Conservation (phyloP, 1,140 invertebrate genomes). For the Megalonaias nervosa region DNA sequence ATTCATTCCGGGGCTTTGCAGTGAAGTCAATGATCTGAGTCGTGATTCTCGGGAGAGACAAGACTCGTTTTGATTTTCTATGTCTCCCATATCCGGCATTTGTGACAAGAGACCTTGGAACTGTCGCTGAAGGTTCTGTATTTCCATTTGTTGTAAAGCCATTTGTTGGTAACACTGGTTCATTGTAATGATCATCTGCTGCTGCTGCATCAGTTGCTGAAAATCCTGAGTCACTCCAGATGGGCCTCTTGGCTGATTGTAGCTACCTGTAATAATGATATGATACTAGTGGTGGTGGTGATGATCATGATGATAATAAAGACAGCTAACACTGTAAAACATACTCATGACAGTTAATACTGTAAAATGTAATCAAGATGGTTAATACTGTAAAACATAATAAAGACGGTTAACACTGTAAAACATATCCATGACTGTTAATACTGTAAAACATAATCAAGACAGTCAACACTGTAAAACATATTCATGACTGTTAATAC, state of each 20-base stretch:
- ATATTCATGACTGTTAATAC: too few relatives aligned
- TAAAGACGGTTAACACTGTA: too few relatives aligned
- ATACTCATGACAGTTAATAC: too few relatives aligned
- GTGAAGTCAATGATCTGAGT: conserved; percentile 30
- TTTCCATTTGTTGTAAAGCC: conserved; percentile 63
- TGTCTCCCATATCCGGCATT: conserved; percentile 1
- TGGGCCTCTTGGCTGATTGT: conserved; percentile 5
- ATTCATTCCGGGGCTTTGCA: too few relatives aligned
- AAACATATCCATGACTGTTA: too few relatives aligned
- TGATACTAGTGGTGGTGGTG: too few relatives aligned
- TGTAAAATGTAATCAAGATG: too few relatives aligned
- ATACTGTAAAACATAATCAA: too few relatives aligned
- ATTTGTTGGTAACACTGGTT: conserved; percentile 66
- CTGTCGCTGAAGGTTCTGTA: conserved; percentile 56
- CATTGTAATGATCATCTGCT: conserved; percentile 64
- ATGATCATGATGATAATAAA: too few relatives aligned
- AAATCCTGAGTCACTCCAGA: conserved; percentile 30
- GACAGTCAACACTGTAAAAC: too few relatives aligned
- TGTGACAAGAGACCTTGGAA: conserved; percentile 31
- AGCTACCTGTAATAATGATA: conserved; percentile 3
- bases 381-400: too few relatives aligned
- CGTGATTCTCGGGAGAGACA: conserved; percentile 11
- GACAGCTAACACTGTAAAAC: too few relatives aligned
- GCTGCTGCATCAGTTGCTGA: conserved; percentile 63
- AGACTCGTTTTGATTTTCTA: neutral